Base-by-base conservation (phyloP, 2,888 invertebrate genomes). In the Venustoraphidia nigricollis region DNA sequence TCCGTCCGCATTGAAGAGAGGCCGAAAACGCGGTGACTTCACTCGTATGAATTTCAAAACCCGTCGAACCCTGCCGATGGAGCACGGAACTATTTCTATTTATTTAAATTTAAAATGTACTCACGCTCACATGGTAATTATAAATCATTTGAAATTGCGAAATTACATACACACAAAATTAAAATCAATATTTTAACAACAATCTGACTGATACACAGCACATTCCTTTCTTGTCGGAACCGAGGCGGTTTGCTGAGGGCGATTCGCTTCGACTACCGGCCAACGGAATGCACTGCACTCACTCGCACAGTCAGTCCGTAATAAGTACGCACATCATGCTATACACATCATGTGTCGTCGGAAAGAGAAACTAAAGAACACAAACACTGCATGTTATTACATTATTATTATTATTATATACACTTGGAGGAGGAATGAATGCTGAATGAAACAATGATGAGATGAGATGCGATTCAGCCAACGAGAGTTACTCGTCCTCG, bases 401-500 rank as follows among this genome's bases (percentile, higher is more conserved):
- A 61, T 65, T 66, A 65, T 65, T 64, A 65, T 64, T 65, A 64
- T 64, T 65, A 64, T 65, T 66, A 66, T 66, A 65, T 66, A 66
- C 66, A 66, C 64, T 66, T 66, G 66, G 66, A 66, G 66, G 62
- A 50, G 50, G 52, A 50, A 50, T 50, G 50, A 50, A 48, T 40
- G 45, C 46, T 48, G 46, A 48, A 48, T 44, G 39, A 36, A 38
- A 45, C 34, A 36, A 41, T 64, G 63, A 64, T 62, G 61, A 63
- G 63, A 61, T 60, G 61, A 44, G 63, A 64, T 64, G 63, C 63
- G 62, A 64, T 62, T 62, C 61, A 61, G 62, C 61, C 60, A 61
- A 62, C 63, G 61, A 62, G 62, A 64, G 65, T 66, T 72, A 70
- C 59, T 72, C 73, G 58, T 72, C 71, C 55, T 74, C 73, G 62